Evolutionary conservation across 2,888 invertebrate genomes (phyloP).

Genomic region (Lasius platythorax): DNA sequence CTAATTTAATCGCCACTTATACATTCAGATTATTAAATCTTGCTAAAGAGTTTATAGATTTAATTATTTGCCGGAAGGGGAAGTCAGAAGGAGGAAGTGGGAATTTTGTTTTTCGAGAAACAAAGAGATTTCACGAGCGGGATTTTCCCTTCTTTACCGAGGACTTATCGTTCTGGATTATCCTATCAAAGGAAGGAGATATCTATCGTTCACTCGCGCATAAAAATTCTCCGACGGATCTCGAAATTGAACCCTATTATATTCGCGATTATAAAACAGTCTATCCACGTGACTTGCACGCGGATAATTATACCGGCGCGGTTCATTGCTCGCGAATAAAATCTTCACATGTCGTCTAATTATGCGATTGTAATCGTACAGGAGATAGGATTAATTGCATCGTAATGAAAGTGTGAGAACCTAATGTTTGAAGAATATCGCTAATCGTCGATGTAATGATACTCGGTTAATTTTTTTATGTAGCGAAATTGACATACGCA

Average conservation of each 20-base stretch:
- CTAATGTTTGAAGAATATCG: conserved; percentile 31
- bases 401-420: conserved; percentile 33
- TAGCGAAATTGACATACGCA: background rate
- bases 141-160: conserved; percentile 43
- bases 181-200: background rate
- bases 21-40: conserved; percentile 15
- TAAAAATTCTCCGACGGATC: conserved; percentile 10
- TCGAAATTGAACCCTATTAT: conserved; percentile 47
- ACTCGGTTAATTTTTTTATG: conserved; percentile 6
- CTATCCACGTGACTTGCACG: conserved; percentile 33
- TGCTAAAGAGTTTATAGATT: conserved; percentile 8
- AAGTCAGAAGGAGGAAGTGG: background rate
- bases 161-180: conserved; percentile 51
- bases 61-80: conserved; percentile 36
- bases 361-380: conserved; percentile 39
- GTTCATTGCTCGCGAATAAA: conserved; percentile 14
- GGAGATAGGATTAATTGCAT: conserved; percentile 43
- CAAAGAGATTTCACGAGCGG: conserved; percentile 39
- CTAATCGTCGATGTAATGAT: background rate
- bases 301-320: conserved; percentile 43
- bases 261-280: conserved; percentile 32
- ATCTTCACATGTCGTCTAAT: conserved; percentile 25
- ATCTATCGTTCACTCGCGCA: background rate
- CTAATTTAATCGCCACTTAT: conserved; percentile 24
- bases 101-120: conserved; percentile 44